Conservation (phyloP, 2,113 vertebrate species). For the Crypturellus undulatus region DNA sequence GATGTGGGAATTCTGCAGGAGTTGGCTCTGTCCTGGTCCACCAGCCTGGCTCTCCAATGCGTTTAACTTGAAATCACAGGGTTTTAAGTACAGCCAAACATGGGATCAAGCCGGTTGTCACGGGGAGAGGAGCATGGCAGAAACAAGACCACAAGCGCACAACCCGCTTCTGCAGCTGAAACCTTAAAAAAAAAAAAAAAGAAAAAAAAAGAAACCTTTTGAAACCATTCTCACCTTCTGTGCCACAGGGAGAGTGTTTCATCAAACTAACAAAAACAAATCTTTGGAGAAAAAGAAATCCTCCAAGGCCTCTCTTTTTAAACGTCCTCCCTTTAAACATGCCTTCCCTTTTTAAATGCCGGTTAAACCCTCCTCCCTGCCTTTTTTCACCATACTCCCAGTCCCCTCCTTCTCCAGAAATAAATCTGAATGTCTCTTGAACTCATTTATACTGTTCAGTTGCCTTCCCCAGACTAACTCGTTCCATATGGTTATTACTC, state of each 20-base stretch:
- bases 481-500: conserved; percentile 65
- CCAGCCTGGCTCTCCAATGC: background rate
- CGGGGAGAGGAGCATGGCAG: background rate
- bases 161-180: background rate
- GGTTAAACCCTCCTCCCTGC: conserved; percentile 4
- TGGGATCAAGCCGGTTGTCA: background rate
- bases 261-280: background rate
- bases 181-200: background rate
- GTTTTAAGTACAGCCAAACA: rapidly evolving
- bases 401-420: conserved; percentile 63
- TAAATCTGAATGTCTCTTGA: conserved; percentile 71
- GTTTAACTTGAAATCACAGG: background rate
- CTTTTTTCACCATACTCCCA: background rate
- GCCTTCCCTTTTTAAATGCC: conserved; percentile 3
- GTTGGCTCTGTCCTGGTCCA: background rate
- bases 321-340: background rate
- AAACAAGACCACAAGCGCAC: rapidly evolving
- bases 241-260: background rate
- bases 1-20: background rate
- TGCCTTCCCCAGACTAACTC: conserved; percentile 63
- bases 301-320: background rate
- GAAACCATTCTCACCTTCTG: background rate
- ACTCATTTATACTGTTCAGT: conserved; percentile 62
- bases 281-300: background rate
- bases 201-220: too few relatives aligned